Conservation (phyloP, 2,888 invertebrate species). For the Drosophila maculinotata region DNA sequence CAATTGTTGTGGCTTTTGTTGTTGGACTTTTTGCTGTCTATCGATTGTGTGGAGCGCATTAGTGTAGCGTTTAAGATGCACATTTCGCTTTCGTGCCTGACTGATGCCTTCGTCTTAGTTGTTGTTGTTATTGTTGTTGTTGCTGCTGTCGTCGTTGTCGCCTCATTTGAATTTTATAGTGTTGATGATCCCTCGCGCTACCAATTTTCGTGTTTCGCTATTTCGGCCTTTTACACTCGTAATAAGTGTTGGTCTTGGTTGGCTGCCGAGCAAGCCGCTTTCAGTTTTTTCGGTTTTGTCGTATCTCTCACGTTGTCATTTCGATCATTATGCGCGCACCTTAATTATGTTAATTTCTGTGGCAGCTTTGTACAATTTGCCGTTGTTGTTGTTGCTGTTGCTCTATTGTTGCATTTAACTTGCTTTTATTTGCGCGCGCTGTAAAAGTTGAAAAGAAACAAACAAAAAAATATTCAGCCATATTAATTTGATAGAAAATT, state of each 20-base stretch:
- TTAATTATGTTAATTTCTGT: constrained; percentile 71
- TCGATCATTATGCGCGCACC: constrained; percentile 59
- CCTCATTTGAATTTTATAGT: constrained; percentile 64
- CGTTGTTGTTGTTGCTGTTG: constrained; percentile 36
- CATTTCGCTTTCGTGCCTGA: constrained; percentile 58
- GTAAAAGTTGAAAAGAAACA: constrained; percentile 28
- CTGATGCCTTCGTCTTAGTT: constrained; percentile 35
- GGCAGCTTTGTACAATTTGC: constrained; percentile 33
- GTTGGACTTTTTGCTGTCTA: constrained; percentile 28
- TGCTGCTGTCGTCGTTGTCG: constrained; percentile 24
- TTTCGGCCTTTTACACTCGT: constrained; percentile 43
- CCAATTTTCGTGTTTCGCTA: constrained; percentile 33
- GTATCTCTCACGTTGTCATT: constrained; percentile 58
- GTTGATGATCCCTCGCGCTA: constrained; percentile 48
- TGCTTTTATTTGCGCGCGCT: constrained; percentile 51
- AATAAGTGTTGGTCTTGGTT: constrained; percentile 34
- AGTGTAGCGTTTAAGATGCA: constrained; percentile 60
- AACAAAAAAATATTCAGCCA: constrained; percentile 7
- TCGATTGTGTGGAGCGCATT: constrained; percentile 50
- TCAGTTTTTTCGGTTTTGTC: constrained; percentile 28
- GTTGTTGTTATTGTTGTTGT: constrained; percentile 11
- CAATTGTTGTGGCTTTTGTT: constrained; percentile 44
- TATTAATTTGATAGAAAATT: constrained; percentile 67
- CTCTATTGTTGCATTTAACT: background rate
- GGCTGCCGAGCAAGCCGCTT: constrained; percentile 36